Conservation (phyloP, 2,888 invertebrate genomes). For the Sarcophaga caerulescens region DNA sequence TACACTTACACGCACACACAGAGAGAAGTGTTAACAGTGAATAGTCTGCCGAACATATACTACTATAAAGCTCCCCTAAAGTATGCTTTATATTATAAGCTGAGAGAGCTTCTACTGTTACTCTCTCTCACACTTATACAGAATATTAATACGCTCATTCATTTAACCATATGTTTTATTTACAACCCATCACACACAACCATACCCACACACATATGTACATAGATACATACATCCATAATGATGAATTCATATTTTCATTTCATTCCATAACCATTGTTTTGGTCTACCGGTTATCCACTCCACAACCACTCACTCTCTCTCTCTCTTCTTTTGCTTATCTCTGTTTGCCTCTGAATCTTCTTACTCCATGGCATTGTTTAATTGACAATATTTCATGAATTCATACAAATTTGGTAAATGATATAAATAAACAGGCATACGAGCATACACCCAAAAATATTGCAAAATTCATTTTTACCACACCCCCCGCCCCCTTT, state of each 20-base stretch:
- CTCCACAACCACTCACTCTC: not conserved
- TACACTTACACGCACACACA: not conserved
- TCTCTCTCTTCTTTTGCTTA: not conserved
- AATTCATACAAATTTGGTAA: conserved; percentile 61
- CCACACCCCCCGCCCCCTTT: no score
- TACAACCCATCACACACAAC: not conserved
- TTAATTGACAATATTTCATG: conserved; percentile 64
- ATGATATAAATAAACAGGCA: conserved; percentile 43
- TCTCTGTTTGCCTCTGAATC: not conserved
- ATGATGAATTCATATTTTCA: conserved; percentile 54
- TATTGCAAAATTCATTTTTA: conserved; percentile 51
- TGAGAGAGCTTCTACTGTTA: not conserved
- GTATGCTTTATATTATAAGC: not conserved
- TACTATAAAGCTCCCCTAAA: not conserved
- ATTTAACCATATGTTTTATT: conserved; percentile 62
- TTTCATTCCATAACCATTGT: conserved; percentile 30
- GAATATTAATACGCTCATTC: conserved; percentile 32
- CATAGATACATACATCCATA: not conserved
- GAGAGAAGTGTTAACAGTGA: not conserved
- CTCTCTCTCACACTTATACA: not conserved
- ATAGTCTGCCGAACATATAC: not conserved
- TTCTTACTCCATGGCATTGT: conserved; percentile 41
- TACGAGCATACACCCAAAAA: not conserved
- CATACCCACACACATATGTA: not conserved
- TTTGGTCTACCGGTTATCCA: conserved; percentile 43